Conservation (phyloP, 92 coral and sea anemone genomes). For the Muricea muricata region DNA sequence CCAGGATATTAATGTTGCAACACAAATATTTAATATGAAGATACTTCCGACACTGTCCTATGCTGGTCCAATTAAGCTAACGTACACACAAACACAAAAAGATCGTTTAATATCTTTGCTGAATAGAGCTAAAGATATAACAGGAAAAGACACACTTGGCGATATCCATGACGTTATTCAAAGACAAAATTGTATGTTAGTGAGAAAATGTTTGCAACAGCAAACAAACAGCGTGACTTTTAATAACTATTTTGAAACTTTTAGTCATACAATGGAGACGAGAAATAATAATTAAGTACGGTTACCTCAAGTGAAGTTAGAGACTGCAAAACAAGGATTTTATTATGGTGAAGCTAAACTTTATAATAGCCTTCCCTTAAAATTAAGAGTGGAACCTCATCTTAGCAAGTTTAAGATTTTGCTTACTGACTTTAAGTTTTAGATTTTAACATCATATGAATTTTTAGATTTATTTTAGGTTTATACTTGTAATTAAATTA, state of each 20-base stretch:
- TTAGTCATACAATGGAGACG: not conserved
- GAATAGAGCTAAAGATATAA: not conserved
- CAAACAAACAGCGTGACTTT: not conserved
- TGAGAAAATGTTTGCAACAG: not conserved
- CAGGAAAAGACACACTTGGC: not conserved
- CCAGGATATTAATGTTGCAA: not conserved
- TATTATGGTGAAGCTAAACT: too few relatives aligned
- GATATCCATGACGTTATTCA: not conserved
- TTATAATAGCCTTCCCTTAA: too few relatives aligned
- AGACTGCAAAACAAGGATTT: too few relatives aligned
- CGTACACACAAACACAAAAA: not conserved
- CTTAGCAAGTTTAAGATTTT: too few relatives aligned
- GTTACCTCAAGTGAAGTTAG: too few relatives aligned
- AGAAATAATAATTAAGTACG: not conserved
- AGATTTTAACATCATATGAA: too few relatives aligned
- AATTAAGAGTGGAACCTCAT: too few relatives aligned
- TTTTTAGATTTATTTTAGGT: too few relatives aligned
- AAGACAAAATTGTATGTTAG: not conserved
- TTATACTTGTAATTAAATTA: too few relatives aligned
- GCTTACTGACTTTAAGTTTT: too few relatives aligned
- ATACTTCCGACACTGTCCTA: not conserved
- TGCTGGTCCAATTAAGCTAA: not conserved
- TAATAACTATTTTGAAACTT: too few relatives aligned
- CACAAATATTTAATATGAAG: not conserved
- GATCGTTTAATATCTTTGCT: not conserved